Base-by-base conservation (phyloP, 1,140 invertebrate species). In the Heterodera schachtii region DNA sequence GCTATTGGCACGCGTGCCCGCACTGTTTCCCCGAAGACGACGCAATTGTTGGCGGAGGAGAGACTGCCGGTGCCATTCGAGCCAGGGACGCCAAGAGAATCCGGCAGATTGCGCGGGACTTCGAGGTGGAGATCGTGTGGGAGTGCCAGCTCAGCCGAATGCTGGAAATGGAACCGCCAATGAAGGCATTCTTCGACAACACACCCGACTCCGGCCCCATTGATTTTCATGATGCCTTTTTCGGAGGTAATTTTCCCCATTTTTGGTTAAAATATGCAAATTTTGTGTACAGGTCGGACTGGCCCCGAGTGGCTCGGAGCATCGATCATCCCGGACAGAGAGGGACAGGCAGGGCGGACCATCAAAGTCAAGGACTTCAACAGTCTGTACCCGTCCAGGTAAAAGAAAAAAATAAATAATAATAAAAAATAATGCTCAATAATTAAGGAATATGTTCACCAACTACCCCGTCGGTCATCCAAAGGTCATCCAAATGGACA, bases 131-230 rank as follows among this genome's bases (percentile, higher is more conserved):
- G 16, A 46, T 71, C 16, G 21, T 76, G 19, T 49, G 75, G 75
- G 75, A 76, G 19, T 76, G 75, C 46, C 43, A 49, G 2, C 31
- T 76, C 31, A 52, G 6, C 13, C 41, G 19, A 3, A 7, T 11
- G 66, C 46, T 76, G 52, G 31, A 49, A 11, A 3, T 6, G 8
- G 8, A 19, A 11, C 52, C 52, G 0, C 41, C 31, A 5, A 76
- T 76, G 75, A 43, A 76, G 75, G 46, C 41, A 1, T 76, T 46
- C 31, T 76, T 76, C 66, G 46, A 76, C 46, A 43, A 49, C 3
- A 46, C 41, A 1, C 75, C 41, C 2, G n/a, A n/a, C 31, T 31
- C 31, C 31, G 31, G 31, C 31, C 75, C 75, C 3, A 43, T 76
- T 11, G 46, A 76, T 7, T 13, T 70, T 0, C 41, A 41, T 6